phyloP scores from a whole-genome alignment of 2,113 vertebrate genomes.

The Hippolais icterina region DNA sequence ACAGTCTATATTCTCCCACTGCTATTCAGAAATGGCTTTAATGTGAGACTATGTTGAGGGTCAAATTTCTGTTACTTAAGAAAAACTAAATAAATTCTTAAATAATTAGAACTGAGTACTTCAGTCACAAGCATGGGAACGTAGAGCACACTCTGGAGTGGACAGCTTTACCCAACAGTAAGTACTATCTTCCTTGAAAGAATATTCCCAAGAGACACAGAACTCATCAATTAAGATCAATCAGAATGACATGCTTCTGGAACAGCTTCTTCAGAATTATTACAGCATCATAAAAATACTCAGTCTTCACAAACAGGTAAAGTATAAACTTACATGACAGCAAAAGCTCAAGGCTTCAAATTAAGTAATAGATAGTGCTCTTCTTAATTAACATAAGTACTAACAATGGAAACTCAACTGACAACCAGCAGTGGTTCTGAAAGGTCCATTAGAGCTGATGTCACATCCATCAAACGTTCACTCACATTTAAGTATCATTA shows the following conservation, averaged over 20 bases:
- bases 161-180: neutral
- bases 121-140: neutral
- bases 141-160: neutral
- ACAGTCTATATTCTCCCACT: neutral
- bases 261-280: neutral
- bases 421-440: neutral
- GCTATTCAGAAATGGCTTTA: neutral
- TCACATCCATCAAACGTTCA: neutral
- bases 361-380: neutral
- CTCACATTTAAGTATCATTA: neutral
- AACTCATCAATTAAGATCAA: neutral
- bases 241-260: neutral
- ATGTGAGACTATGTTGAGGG: neutral
- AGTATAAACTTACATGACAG: slow-evolving; percentile 15
- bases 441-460: slow-evolving; percentile 14
- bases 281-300: neutral
- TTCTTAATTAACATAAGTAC: slow-evolving; percentile 9
- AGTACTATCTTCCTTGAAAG: neutral
- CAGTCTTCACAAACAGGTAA: neutral
- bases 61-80: neutral
- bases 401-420: slow-evolving; percentile 41
- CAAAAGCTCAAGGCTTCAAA: slow-evolving; percentile 34
- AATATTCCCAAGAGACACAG: neutral
- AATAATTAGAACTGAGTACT: neutral
- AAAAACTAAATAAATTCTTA: neutral